Evolutionary conservation across 1,140 invertebrate species (phyloP), one percentile per base, ranked within the genome.

Genomic region (Papilio xuthus): DNA sequence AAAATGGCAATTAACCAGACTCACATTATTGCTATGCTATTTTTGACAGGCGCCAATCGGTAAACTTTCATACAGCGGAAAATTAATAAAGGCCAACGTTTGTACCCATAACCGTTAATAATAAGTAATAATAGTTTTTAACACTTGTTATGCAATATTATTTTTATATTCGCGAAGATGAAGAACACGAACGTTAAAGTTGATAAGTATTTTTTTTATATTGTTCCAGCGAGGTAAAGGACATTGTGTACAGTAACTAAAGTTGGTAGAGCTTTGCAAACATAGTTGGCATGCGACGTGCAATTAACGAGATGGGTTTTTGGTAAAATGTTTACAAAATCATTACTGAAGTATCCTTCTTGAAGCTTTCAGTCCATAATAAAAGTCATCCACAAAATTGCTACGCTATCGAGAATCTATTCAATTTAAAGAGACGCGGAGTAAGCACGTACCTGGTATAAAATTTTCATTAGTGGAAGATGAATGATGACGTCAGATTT

Each of bases 301-400:
- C 42, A 73, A 73, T 73, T 23, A 73, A 73, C 71, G 71, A 73
- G 71, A 73, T 73, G 37, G 20, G 71, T 73, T 73, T 67, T 73
- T 73, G 41, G 37, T 26, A 47, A 73, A 73, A 50, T 50, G 23
- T 73, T 73, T 73, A 50, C 71, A 47, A 73, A 73, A 73, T 7
- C 41, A 15, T 73, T 73, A 47, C 28, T 28, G 71, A 23, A 47
- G 41, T 67, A 73, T 42, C 47, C 71, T 13, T 73, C 42, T 73
- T 50, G 6, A 44, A 47, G 6, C n/a, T 23, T 28, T 26, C 42
- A 50, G 1, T 47, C 41, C 41, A 71, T 44, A 15, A 15, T 73
- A 47, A 47, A 73, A 73, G 60, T 47, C 42, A 73, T 73, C 41
- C 23, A 73, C 41, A 23, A 73, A 73, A 73, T 73, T 44, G 42